Evolutionary conservation across 2,113 vertebrate species (phyloP).

Genomic region (mouse (Mus musculus)): GRCm39 chr10:5706501-5707000

Average conservation of each 20-base stretch:
- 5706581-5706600: not conserved
- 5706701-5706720: not conserved
- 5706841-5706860: not conserved
- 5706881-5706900: not conserved
- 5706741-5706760: not conserved
- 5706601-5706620: not conserved
- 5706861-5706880: not conserved
- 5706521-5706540: not conserved
- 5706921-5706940: not conserved
- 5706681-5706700: not conserved
- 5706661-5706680: not conserved
- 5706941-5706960: not conserved
- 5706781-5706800: not conserved
- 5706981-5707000: not conserved
- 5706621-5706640: not conserved
- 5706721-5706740: not conserved
- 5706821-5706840: not conserved
- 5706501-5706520: not conserved
- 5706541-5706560: not conserved
- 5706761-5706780: not conserved
- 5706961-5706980: not conserved
- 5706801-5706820: not conserved
- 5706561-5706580: not conserved
- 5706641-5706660: not conserved
- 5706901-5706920: not conserved